Percentiles rank a stretch among this genome's conserved stretches.
phyloP scores from a whole-genome alignment of 2,113 vertebrate species.

The Orcinus orca region DNA sequence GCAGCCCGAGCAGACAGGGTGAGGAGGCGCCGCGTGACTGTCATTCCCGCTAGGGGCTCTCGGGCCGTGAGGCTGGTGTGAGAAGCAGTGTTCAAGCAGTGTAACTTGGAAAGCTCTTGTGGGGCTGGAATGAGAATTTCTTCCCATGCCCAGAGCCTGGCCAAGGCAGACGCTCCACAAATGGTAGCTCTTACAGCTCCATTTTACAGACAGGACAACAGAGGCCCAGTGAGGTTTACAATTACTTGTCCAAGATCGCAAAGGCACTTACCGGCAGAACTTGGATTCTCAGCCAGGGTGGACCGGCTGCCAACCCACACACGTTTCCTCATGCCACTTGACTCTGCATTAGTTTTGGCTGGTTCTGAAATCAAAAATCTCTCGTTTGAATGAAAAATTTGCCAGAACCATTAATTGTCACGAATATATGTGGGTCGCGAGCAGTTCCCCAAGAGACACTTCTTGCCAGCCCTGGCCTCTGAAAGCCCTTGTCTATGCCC shows the following conservation, averaged over 20 bases:
- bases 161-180: neutral
- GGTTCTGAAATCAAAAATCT: neutral
- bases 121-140: neutral
- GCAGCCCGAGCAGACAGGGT: neutral
- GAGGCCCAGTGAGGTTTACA: neutral
- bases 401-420: neutral
- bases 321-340: neutral
- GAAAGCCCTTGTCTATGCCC: neutral
- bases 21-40: accelerated
- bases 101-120: neutral
- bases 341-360: neutral
- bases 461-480: neutral
- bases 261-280: neutral
- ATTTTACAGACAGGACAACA: neutral
- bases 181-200: neutral
- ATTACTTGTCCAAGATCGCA: neutral
- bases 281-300: neutral
- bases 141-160: neutral
- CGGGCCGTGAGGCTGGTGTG: neutral
- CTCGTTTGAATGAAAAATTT: neutral
- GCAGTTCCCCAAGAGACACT: neutral
- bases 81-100: neutral
- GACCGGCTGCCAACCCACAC: neutral
- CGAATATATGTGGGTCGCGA: neutral
- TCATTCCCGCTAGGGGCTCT: neutral